Base-by-base conservation (phyloP, 2,113 vertebrate genomes). In the Amblyopsis rosae region DNA sequence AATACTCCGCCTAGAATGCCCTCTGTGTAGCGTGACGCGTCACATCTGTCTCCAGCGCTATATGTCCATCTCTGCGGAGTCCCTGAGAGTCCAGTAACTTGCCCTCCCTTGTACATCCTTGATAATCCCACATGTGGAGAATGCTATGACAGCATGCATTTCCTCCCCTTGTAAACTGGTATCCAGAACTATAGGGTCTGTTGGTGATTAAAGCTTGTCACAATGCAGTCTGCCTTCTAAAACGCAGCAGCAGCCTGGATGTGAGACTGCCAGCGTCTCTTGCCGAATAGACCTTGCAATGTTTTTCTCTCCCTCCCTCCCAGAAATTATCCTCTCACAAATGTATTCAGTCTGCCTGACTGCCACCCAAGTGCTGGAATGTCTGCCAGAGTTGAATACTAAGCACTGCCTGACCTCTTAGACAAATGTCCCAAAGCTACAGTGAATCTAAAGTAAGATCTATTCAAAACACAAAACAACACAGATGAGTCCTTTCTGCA, bases 171-270 rank as follows among this genome's bases (percentile, higher is more conserved):
- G 11, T 19, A 56, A 56, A 56, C 54, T 54, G 53, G 16, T n/a
- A 54, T n/a, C 53, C 15, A 15, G 35, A 80, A 26, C 17, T 56
- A 56, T 51, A 3, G 10, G 61, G 16, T 77, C 81, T 85, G 83
- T 72, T 87, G 62, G 72, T 59, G 13, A 64, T 80, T 79, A 77
- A 75, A 77, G 74, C 51, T 75, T 71, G 78, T 81, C 81, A 78
- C 32, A n/a, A 56, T 15, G 72, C 77, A 70, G 62, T 72, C 75
- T 79, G 83, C 72, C 64, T 70, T 59, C 32, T 65, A 60, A 60
- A 55, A 59, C 70, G 71, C 77, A 3, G 77, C 78, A 57, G 69
- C 74, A 65, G 66, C 67, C 67, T 59, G 51, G 3, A 12, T 19
- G 66, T 50, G 65, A 69, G 58, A 59, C 55, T 80, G 79, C 65